Percentiles rank a stretch among this genome's conserved stretches.
These are phyloP conservation scores for Petrosia ficiformis DNA, from an alignment of 37 sponge, comb jelly and placozoan species.

Conservation along the genomic window DNA sequence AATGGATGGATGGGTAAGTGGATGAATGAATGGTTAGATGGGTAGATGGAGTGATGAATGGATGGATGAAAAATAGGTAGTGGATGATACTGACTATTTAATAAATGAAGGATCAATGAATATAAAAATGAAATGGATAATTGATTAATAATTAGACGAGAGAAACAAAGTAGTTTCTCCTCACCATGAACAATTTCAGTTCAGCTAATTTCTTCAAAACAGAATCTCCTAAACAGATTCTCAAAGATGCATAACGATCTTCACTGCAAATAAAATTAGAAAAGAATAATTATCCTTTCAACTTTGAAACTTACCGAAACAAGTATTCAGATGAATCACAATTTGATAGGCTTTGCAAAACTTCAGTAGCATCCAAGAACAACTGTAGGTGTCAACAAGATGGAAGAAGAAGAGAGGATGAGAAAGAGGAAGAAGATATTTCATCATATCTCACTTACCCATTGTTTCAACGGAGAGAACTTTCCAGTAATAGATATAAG, in stretches of 20 bases:
- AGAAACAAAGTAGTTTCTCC: no score
- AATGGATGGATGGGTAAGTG: no score
- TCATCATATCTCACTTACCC: conserved; percentile 71
- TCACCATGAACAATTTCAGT: conserved; percentile 81
- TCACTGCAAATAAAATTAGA: conserved; percentile 20
- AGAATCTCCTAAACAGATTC: conserved; percentile 77
- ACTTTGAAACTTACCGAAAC: conserved; percentile 22
- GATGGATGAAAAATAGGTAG: no score
- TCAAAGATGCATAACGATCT: conserved; percentile 84
- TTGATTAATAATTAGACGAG: no score
- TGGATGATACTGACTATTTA: no score
- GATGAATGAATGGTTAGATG: no score
- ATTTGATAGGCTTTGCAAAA: conserved; percentile 42
- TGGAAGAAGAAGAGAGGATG: no score
- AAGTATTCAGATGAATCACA: conserved; percentile 11
- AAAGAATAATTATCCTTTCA: not conserved
- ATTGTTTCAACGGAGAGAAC: conserved; percentile 89
- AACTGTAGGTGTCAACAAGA: no score
- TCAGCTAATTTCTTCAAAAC: conserved; percentile 55
- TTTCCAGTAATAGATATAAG: conserved; percentile 92
- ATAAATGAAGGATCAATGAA: no score
- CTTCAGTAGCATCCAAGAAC: conserved; percentile 56
- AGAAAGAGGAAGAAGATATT: no score
- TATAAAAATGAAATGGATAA: not conserved
- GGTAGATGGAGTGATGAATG: no score